Evolutionary conservation across 2,888 invertebrate species (phyloP).

Genomic region (Agonopterix subpropinquella): DNA sequence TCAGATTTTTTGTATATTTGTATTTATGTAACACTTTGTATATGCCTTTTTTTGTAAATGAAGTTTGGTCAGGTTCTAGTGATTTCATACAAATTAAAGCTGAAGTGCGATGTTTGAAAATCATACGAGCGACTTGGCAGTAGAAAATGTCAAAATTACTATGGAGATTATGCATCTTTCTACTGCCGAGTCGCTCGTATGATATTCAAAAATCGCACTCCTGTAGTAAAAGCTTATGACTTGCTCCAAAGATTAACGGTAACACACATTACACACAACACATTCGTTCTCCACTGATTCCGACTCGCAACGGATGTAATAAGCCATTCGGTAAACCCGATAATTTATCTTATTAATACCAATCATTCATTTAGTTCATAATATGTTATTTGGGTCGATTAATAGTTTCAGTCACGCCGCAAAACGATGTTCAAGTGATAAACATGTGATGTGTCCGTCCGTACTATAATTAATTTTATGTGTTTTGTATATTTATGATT

Average conservation of each 20-base stretch:
- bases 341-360: slow-evolving; percentile 10
- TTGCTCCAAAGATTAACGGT: slow-evolving; percentile 33
- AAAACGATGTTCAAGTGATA: slow-evolving; percentile 6
- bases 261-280: slow-evolving; percentile 37
- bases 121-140: no score
- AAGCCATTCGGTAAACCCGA: slow-evolving; percentile 14
- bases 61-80: no score
- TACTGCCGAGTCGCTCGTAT: no score
- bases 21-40: no score
- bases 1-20: no score
- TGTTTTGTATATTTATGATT: slow-evolving; percentile 1
- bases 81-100: no score
- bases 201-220: no score
- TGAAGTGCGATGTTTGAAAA: no score
- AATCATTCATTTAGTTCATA: slow-evolving; percentile 12
- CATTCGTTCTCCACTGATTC: slow-evolving; percentile 25
- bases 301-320: slow-evolving; percentile 38
- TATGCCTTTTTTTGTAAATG: no score
- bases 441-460: slow-evolving; percentile 10
- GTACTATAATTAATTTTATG: slow-evolving; percentile 5
- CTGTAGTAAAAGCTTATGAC: slow-evolving; percentile 12
- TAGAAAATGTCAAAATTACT: no score
- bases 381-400: slow-evolving; percentile 9
- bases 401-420: slow-evolving; percentile 11
- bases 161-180: no score